These are phyloP conservation scores for Leuciscus waleckii DNA, from an alignment of 2,797 vertebrate species.

Conservation along the genomic window DNA sequence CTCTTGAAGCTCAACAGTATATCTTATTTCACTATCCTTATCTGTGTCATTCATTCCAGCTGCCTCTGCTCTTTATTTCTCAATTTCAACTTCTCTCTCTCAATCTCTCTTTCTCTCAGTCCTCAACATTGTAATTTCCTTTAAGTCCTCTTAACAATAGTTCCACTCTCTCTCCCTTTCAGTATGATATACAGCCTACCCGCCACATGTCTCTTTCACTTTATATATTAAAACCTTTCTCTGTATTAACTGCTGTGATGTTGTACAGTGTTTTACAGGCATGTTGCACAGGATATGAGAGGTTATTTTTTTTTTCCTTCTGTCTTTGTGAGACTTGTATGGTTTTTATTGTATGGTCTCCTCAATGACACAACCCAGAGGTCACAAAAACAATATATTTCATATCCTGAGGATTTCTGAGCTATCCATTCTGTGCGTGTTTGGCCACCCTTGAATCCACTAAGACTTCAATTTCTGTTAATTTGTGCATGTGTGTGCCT, in stretches of 20 bases:
- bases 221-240: slow-evolving; percentile 48
- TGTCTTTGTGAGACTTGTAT: slow-evolving; percentile 14
- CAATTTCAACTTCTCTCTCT: slow-evolving; percentile 50
- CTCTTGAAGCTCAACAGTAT: slow-evolving; percentile 42
- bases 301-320: background rate
- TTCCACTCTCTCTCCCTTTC: slow-evolving; percentile 45
- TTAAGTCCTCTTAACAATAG: slow-evolving; percentile 55
- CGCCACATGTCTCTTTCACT: slow-evolving; percentile 44
- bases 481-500: background rate
- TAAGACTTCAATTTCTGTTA: slow-evolving; percentile 1
- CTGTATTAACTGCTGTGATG: slow-evolving; percentile 49
- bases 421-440: background rate
- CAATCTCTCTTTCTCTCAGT: slow-evolving; percentile 25
- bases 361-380: slow-evolving; percentile 19
- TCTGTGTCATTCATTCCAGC: slow-evolving; percentile 36
- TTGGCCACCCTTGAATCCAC: slow-evolving; percentile 20
- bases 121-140: slow-evolving; percentile 57
- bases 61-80: slow-evolving; percentile 54
- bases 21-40: slow-evolving; percentile 40
- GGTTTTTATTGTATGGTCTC: slow-evolving; percentile 35
- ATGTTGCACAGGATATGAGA: slow-evolving; percentile 36
- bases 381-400: slow-evolving; percentile 43
- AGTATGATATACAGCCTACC: slow-evolving; percentile 48
- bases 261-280: slow-evolving; percentile 37
- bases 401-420: slow-evolving; percentile 37